Conservation (phyloP, 2,797 vertebrate genomes). For the Crypturellus tataupa region DNA sequence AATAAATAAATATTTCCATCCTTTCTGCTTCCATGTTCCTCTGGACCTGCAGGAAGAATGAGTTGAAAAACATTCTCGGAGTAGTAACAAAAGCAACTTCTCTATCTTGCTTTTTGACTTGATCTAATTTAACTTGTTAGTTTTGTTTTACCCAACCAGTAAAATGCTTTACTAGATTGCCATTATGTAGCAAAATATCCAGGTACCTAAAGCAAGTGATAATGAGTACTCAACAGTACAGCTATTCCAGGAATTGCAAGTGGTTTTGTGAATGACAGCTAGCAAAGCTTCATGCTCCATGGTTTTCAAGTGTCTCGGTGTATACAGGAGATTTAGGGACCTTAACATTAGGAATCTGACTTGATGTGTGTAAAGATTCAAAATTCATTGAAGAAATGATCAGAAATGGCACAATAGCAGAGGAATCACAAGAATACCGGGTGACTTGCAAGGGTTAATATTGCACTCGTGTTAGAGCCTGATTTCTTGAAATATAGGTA, state of each 20-base stretch:
- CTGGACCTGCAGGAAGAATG: not conserved
- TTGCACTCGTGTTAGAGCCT: not conserved
- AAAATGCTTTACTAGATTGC: not conserved
- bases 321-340: accelerated
- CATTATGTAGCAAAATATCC: slow-evolving; percentile 7
- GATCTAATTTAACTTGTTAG: not conserved
- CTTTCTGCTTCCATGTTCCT: not conserved
- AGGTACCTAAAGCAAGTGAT: not conserved
- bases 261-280: not conserved
- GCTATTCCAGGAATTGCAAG: not conserved
- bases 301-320: not conserved
- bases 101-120: not conserved
- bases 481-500: not conserved
- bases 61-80: accelerated
- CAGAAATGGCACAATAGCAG: not conserved
- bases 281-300: accelerated
- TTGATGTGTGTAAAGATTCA: not conserved
- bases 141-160: not conserved
- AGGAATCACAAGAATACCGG: not conserved
- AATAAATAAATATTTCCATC: not conserved
- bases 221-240: not conserved
- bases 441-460: not conserved
- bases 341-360: accelerated
- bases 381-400: not conserved
- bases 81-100: not conserved